phyloP scores from a whole-genome alignment of 2,888 invertebrate species.

The Cephalotes varians region DNA sequence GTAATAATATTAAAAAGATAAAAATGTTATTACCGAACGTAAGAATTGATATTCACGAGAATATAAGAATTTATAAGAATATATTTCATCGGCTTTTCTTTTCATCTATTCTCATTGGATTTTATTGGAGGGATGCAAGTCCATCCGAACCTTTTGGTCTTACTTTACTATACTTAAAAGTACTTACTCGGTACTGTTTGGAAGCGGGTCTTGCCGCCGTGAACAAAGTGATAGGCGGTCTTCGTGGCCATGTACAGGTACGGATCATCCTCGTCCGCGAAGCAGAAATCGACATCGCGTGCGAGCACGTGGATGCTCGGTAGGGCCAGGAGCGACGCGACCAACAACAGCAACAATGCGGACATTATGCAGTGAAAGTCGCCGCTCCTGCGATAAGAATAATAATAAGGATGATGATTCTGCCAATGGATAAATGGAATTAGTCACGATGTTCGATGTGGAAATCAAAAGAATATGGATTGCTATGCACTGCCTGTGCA shows the following conservation, averaged over 20 bases:
- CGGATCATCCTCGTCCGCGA: constrained; percentile 88
- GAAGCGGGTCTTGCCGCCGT: constrained; percentile 87
- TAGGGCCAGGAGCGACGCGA: constrained; percentile 51
- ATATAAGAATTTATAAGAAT: not conserved
- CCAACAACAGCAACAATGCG: constrained; percentile 2
- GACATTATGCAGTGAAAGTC: constrained; percentile 23
- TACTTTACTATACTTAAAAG: no score
- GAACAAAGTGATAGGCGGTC: constrained; percentile 92
- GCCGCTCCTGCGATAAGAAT: not conserved
- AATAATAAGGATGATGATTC: not conserved
- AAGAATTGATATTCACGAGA: not conserved
- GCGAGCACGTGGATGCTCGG: constrained; percentile 60
- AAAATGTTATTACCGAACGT: not conserved
- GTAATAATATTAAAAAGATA: not conserved
- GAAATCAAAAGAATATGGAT: not conserved
- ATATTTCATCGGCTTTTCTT: not conserved
- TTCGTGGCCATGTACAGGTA: constrained; percentile 91
- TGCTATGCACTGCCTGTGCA: not conserved
- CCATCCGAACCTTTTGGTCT: not conserved
- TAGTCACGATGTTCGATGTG: not conserved
- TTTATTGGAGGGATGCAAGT: not conserved
- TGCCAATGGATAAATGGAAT: not conserved
- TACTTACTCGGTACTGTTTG: constrained; percentile 89
- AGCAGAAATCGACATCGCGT: constrained; percentile 87
- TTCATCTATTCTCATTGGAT: no score